Percentiles rank a stretch among this genome's conserved stretches.
Conservation (phyloP, 35 echinoderm and acorn worm genomes). For the Acanthaster planci region DNA sequence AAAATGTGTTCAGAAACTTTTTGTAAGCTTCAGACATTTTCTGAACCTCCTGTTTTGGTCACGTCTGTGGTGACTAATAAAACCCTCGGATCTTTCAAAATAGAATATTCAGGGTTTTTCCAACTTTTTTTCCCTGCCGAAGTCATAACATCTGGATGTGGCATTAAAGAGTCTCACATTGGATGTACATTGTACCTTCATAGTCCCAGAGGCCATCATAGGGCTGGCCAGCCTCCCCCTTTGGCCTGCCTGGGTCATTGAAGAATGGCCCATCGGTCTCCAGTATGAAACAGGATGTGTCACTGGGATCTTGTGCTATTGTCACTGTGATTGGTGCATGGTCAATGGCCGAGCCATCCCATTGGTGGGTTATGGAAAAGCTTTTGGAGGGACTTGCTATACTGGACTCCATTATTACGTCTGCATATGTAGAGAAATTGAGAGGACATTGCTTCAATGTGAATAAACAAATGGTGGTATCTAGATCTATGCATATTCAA, state of each 20-base stretch:
- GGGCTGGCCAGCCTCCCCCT: conserved; percentile 37
- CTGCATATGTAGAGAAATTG: background rate
- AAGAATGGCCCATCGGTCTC: conserved; percentile 64
- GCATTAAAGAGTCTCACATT: too few relatives aligned
- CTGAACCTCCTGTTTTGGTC: too few relatives aligned
- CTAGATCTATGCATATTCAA: too few relatives aligned
- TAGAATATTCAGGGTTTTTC: too few relatives aligned
- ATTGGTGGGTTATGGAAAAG: conserved; percentile 61
- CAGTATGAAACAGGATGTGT: background rate
- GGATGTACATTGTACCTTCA: conserved; percentile 50
- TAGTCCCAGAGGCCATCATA: conserved; percentile 67
- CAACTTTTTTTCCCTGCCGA: too few relatives aligned
- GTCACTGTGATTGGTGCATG: conserved; percentile 53
- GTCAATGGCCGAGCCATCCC: conserved; percentile 52
- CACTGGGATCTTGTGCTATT: conserved; percentile 20
- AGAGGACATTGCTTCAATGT: too few relatives aligned
- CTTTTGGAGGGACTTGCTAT: background rate
- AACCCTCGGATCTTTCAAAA: too few relatives aligned
- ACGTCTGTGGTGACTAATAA: too few relatives aligned
- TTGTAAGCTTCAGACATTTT: too few relatives aligned
- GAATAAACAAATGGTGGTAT: too few relatives aligned
- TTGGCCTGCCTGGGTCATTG: conserved; percentile 63
- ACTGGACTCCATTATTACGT: background rate
- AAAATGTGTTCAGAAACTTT: too few relatives aligned
- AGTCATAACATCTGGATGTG: too few relatives aligned